Evolutionary conservation across 2,797 vertebrate species (phyloP).

Genomic region (Pempheris klunzingeri): DNA sequence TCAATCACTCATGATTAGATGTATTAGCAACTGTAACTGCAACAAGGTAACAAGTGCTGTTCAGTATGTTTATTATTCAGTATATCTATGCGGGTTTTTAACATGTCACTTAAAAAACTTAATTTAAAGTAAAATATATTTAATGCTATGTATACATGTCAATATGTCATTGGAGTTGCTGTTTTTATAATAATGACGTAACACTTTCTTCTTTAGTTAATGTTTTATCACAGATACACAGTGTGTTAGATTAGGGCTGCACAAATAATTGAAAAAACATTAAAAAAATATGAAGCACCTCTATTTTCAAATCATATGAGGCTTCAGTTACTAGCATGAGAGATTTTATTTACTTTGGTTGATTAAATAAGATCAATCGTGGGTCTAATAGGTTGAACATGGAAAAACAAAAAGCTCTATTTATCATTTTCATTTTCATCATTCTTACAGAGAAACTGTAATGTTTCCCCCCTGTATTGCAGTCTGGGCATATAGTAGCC

Average conservation of each 20-base stretch:
- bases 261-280: neutral
- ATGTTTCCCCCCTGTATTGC: neutral
- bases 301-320: neutral
- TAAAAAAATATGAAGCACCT: neutral
- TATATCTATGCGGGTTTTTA: no score
- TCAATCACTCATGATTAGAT: conserved; percentile 1
- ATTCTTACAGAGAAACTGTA: neutral
- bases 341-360: neutral
- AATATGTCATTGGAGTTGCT: neutral
- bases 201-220: neutral
- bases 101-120: neutral
- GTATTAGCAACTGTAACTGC: neutral
- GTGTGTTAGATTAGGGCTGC: neutral
- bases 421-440: no score
- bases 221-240: neutral
- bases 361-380: neutral
- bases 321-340: neutral
- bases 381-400: neutral
- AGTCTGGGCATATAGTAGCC: neutral
- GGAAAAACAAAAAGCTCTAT: conserved; percentile 12
- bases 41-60: neutral
- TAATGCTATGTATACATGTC: no score
- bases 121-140: neutral
- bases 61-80: neutral
- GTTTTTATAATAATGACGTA: neutral